These are phyloP conservation scores for Drosophila algonquin DNA, from an alignment of 2,888 invertebrate genomes.

Conservation along the genomic window DNA sequence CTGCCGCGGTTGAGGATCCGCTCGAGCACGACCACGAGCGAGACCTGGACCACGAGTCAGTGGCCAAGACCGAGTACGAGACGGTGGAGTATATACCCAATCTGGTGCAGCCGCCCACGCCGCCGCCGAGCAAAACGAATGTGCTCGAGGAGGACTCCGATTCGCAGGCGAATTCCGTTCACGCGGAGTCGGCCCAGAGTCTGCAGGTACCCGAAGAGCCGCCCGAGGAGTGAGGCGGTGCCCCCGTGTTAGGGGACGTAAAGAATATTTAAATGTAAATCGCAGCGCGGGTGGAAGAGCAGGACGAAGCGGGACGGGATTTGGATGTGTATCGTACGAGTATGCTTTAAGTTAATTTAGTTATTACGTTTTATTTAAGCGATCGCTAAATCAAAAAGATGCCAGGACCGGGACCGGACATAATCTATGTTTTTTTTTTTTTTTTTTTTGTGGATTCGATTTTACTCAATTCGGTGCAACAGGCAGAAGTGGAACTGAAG, in stretches of 20 bases:
- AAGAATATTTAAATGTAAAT: conserved; percentile 55
- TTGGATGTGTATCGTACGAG: conserved; percentile 43
- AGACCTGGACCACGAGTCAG: conserved; percentile 62
- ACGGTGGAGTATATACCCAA: conserved; percentile 82
- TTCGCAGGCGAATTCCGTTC: conserved; percentile 82
- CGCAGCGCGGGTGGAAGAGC: conserved; percentile 18
- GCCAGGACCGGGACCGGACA: not conserved
- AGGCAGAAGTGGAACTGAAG: not conserved
- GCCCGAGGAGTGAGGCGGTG: conserved; percentile 81
- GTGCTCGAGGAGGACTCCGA: conserved; percentile 79
- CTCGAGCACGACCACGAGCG: conserved; percentile 16
- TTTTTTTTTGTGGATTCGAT: conserved; percentile 35
- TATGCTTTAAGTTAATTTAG: conserved; percentile 75
- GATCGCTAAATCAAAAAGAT: conserved; percentile 42
- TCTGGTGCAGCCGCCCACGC: conserved; percentile 60
- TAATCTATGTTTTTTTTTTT: conserved; percentile 46
- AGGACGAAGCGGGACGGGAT: conserved; percentile 34
- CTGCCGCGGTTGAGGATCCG: conserved; percentile 18
- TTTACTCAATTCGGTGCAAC: conserved; percentile 9
- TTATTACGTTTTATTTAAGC: conserved; percentile 62
- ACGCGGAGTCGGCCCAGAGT: conserved; percentile 82
- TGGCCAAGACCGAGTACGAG: conserved; percentile 81
- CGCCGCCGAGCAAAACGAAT: conserved; percentile 59
- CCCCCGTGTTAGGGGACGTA: conserved; percentile 13
- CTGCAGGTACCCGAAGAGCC: conserved; percentile 83